A percentile compares a stretch with the other conserved stretches of the same genome.
Evolutionary conservation across 2,113 vertebrate genomes (phyloP).

Genomic region (Coregonus clupeaformis): DNA sequence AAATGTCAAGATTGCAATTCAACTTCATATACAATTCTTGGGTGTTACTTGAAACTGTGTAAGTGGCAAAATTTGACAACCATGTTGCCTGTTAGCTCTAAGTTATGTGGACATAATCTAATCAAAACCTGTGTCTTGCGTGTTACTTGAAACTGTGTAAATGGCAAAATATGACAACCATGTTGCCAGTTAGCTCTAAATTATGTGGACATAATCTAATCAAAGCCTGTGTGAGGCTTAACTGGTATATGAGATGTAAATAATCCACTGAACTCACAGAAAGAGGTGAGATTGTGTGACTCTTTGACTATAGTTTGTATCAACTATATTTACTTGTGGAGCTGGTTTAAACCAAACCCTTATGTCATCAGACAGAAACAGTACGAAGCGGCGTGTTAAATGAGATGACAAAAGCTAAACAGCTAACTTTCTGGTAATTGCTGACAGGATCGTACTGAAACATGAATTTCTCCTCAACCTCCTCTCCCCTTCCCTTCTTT

Average conservation of each 20-base stretch:
- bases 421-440: not conserved
- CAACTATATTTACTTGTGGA: not conserved
- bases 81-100: not conserved
- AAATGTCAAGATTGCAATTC: not conserved
- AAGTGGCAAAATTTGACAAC: not conserved
- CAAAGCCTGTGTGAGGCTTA: not conserved
- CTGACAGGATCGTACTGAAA: too few relatives aligned
- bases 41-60: not conserved
- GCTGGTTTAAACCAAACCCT: too few relatives aligned
- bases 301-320: not conserved
- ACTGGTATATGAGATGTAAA: not conserved
- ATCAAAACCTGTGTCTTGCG: not conserved
- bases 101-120: not conserved
- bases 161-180: not conserved
- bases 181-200: not conserved
- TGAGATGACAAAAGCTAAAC: not conserved
- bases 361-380: not conserved
- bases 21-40: not conserved
- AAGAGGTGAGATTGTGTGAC: not conserved
- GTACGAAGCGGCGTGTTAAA: conserved; percentile 17
- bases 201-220: not conserved
- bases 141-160: not conserved
- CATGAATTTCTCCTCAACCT: too few relatives aligned
- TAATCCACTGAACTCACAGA: not conserved
- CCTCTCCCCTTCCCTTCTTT: not conserved